A percentile compares a stretch with the other conserved stretches of the same genome.
These are phyloP conservation scores for Sinelater perroti DNA, from an alignment of 2,888 invertebrate genomes.

Conservation along the genomic window DNA sequence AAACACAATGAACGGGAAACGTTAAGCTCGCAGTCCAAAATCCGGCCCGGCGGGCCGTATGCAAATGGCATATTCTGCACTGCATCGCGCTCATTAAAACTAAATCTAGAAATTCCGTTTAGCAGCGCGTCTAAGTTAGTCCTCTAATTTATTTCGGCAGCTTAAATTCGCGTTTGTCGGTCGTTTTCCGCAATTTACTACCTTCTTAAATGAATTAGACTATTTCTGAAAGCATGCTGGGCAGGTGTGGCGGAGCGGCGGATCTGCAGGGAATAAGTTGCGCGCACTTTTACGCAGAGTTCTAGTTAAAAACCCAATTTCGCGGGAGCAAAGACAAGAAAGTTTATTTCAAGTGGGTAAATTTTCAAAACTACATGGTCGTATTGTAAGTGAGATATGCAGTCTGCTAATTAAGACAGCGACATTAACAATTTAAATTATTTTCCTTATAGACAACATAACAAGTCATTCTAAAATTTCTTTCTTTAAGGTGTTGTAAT, in stretches of 20 bases:
- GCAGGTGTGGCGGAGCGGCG: conserved; percentile 13
- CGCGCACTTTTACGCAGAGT: background rate
- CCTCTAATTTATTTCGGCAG: conserved; percentile 31
- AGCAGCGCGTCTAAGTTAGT: conserved; percentile 23
- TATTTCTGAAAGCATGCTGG: conserved; percentile 25
- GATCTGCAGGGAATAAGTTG: conserved; percentile 7
- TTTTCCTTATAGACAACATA: no score
- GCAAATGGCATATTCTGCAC: conserved; percentile 10
- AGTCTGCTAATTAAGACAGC: no score
- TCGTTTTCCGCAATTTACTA: conserved; percentile 33
- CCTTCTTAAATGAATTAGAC: conserved; percentile 35
- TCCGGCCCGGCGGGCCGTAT: background rate
- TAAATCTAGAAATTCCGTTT: conserved; percentile 30
- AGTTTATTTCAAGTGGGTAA: no score
- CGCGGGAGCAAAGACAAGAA: no score
- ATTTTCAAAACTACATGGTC: no score
- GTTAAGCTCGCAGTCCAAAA: background rate
- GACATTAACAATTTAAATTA: no score
- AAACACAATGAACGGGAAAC: background rate
- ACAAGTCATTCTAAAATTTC: no score
- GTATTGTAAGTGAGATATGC: no score
- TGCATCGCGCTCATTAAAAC: conserved; percentile 26
- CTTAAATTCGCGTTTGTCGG: conserved; percentile 33
- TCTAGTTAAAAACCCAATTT: conserved; percentile 22
- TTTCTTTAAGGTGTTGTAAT: no score